Base-by-base conservation (phyloP, 2,113 vertebrate genomes). In the Kobus ellipsiprymnus region DNA sequence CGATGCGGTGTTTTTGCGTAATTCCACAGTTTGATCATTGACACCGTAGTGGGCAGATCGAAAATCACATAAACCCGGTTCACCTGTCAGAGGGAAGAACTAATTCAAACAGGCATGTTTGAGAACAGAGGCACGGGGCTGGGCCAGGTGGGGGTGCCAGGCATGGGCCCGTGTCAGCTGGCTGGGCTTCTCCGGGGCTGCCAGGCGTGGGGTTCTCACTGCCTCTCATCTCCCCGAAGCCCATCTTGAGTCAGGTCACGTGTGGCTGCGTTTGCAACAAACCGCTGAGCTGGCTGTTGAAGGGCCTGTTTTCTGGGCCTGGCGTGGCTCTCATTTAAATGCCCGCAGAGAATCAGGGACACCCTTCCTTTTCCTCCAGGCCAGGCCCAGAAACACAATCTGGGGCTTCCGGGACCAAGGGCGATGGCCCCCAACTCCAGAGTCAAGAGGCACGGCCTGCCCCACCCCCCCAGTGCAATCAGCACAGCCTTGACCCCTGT, bases 21-120 rank as follows among this genome's bases (percentile, higher is more conserved):
- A 98, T 99, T 99, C 99, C 99, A 99, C 93, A 99, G 97, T 98
- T 99, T 99, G 98, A 99, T 99, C 99, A 99, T 99, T 78, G 99
- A 99, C 96, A 99, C 99, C 0, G 99, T 99, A 64, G 99, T 99
- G 10, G 99, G 99, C 97, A 99, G 98, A 98, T 99, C 99, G 93
- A 99, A 99, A 98, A 99, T 99, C 91, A 99, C 99, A 97, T 99
- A 99, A 1, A 99, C 99, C 15, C 99, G 99, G 97, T 99, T 99
- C 97, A 99, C 99, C 99, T 99, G 96, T 83, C 97, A 96, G 97
- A 96, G 88, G 87, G 92, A 48, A 94, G 81, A 33, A 97, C 95
- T 50, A 15, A 97, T 95, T 97, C 80, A 55, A 88, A 93, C 12
- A 25, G 91, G 83, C 84, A 2, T 91, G 91, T 90, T 40, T 97